Evolutionary conservation across 2,113 vertebrate genomes (phyloP).

Genomic region (Oncorhynchus mykiss): DNA sequence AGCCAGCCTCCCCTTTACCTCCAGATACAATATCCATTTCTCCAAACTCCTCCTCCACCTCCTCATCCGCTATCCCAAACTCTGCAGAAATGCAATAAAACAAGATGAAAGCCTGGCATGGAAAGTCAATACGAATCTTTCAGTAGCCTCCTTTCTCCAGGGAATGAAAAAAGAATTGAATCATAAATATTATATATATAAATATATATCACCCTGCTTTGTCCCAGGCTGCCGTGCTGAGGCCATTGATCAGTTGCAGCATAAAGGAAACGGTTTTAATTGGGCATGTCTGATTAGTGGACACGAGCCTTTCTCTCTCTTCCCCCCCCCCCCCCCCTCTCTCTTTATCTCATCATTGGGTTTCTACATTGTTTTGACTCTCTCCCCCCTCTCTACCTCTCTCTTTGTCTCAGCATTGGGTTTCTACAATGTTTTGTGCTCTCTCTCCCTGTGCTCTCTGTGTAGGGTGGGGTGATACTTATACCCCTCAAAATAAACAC

Average conservation of each 20-base stretch:
- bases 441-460: too few species aligned
- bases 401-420: too few species aligned
- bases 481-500: too few species aligned
- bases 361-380: too few species aligned
- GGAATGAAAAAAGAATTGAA: constrained; percentile 42
- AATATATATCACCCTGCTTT: too few species aligned
- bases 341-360: too few species aligned
- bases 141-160: constrained; percentile 29
- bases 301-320: not conserved
- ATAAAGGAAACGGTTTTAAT: too few species aligned
- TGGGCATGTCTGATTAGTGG: not conserved
- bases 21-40: constrained; percentile 24
- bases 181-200: constrained; percentile 45
- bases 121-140: constrained; percentile 50
- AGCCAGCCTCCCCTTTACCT: constrained; percentile 27
- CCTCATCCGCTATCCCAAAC: constrained; percentile 16
- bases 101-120: constrained; percentile 50
- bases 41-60: constrained; percentile 2
- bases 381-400: too few species aligned
- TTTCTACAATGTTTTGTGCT: too few species aligned
- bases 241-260: too few species aligned
- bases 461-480: too few species aligned
- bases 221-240: too few species aligned
- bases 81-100: constrained; percentile 45
- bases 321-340: not conserved